Evolutionary conservation across 2,888 invertebrate genomes (phyloP).

Genomic region (Heterodera filipjevi): DNA sequence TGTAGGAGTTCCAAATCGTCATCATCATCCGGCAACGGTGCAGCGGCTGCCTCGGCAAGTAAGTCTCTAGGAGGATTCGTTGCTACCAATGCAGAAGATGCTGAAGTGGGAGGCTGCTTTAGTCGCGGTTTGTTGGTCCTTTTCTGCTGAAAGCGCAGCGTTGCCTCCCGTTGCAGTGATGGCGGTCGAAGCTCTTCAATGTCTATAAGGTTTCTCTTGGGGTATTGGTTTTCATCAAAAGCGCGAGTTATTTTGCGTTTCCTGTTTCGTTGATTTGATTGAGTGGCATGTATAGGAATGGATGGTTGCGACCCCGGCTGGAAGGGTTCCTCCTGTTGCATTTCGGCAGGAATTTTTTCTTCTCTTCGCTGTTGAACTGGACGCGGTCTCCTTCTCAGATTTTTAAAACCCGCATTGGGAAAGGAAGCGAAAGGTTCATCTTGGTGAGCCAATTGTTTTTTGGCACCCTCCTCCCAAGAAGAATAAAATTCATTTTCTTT

Average conservation of each 20-base stretch:
- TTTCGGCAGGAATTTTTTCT: background rate
- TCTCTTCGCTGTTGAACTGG: background rate
- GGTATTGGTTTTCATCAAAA: background rate
- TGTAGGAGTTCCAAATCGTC: background rate
- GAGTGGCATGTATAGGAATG: background rate
- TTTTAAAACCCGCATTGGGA: background rate
- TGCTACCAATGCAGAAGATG: background rate
- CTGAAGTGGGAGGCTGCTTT: background rate
- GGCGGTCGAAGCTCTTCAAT: background rate
- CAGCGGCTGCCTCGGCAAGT: background rate
- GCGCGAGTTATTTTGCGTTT: background rate
- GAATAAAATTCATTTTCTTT: background rate
- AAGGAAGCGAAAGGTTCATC: background rate
- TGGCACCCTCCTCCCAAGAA: background rate
- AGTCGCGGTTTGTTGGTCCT: background rate
- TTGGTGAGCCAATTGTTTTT: background rate
- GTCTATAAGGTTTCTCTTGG: background rate
- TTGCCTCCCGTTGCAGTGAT: background rate
- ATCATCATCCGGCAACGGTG: background rate
- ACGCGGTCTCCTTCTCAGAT: background rate
- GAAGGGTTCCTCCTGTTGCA: background rate
- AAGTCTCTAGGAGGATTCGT: background rate
- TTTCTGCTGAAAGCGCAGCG: background rate
- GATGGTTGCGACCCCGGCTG: background rate
- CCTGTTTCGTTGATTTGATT: background rate